Percentiles rank a stretch among this genome's conserved stretches.
Conservation (phyloP, 2,797 vertebrate species). For the Argyrosomus regius region DNA sequence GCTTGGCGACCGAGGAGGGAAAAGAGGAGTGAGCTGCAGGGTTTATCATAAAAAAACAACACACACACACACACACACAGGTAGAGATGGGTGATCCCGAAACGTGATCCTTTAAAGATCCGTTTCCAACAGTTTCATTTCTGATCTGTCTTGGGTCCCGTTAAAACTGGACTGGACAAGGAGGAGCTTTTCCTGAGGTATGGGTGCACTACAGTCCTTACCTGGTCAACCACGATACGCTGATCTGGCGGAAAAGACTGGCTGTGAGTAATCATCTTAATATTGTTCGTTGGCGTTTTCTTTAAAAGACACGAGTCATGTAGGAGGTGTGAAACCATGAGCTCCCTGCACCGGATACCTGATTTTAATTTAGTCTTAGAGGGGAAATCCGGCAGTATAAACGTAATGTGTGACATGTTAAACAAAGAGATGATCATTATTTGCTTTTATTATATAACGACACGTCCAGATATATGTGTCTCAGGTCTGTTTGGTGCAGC, state of each 20-base stretch:
- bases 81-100: slow-evolving; percentile 27
- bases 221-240: slow-evolving; percentile 71
- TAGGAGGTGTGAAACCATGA: slow-evolving; percentile 18
- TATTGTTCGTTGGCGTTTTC: not conserved
- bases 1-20: slow-evolving; percentile 13
- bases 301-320: not conserved
- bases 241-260: slow-evolving; percentile 90
- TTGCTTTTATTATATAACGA: not conserved
- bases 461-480: not conserved
- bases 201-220: slow-evolving; percentile 77
- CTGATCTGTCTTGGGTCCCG: not conserved
- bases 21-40: not conserved
- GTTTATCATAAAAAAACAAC: not conserved
- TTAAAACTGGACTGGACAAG: not conserved
- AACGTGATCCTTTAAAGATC: slow-evolving; percentile 29
- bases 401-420: not conserved
- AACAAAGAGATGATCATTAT: not conserved
- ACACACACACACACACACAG: not conserved
- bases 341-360: slow-evolving; percentile 10
- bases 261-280: slow-evolving; percentile 89
- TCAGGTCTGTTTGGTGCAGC: slow-evolving; percentile 30
- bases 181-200: slow-evolving; percentile 31
- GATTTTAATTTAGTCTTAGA: not conserved
- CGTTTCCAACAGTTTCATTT: not conserved
- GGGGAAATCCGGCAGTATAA: not conserved